phyloP scores from a whole-genome alignment of 1,140 invertebrate genomes.

The Apis mellifera region DNA sequence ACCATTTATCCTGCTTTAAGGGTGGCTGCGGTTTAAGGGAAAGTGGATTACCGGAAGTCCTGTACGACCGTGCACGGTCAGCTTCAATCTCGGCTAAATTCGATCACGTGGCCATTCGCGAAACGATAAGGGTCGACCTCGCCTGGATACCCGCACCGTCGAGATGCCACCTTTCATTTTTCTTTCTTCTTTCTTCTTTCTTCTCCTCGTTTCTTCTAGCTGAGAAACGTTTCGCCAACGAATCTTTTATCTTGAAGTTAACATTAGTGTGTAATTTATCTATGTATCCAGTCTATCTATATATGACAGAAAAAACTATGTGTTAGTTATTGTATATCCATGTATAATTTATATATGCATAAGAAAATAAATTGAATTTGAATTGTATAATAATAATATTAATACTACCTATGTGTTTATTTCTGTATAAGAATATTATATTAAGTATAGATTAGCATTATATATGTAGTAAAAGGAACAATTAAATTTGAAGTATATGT shows the following conservation, averaged over 20 bases:
- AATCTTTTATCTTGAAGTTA: conserved; percentile 39
- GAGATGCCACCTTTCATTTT: background rate
- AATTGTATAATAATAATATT: too few species aligned
- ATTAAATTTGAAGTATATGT: too few species aligned
- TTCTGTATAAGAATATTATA: background rate
- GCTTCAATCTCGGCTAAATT: conserved; percentile 68
- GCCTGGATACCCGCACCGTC: conserved; percentile 20
- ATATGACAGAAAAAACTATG: background rate
- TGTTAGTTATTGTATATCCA: too few species aligned
- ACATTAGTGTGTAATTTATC: too few species aligned
- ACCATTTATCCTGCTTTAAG: conserved; percentile 69
- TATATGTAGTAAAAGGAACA: too few species aligned
- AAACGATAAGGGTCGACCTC: conserved; percentile 63
- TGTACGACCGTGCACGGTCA: conserved; percentile 60
- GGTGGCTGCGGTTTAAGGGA: conserved; percentile 67
- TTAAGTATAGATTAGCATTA: background rate
- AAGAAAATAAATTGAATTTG: too few species aligned
- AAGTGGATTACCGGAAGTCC: conserved; percentile 74
- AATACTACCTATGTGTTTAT: too few species aligned
- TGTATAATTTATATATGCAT: too few species aligned
- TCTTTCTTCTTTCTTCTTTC: background rate
- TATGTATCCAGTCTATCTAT: background rate
- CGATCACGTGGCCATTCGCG: conserved; percentile 65
- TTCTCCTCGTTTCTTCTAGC: too few species aligned
- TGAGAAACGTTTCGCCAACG: conserved; percentile 15